Evolutionary conservation across 2,113 vertebrate species (phyloP), one percentile per base, ranked within the genome.

Genomic region (Corydoras maculifer): DNA sequence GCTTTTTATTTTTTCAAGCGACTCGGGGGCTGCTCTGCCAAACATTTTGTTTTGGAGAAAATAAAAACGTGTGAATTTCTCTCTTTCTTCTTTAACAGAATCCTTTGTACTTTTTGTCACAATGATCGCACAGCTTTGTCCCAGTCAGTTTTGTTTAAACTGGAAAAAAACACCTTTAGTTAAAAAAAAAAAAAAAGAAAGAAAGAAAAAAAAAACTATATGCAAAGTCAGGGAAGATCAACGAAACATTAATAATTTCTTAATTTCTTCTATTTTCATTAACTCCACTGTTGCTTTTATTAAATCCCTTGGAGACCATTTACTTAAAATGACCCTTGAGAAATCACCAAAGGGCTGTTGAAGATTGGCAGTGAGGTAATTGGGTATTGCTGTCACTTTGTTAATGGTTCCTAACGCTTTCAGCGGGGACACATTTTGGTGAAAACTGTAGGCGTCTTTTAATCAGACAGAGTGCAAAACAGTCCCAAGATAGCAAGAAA

Each of bases 311-410:
- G 5, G 35, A 18, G 25, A 58, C 62, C 65, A 70, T 61, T 62
- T 43, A 55, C 29, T 66, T 29, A 59, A 73, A 13, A n/a, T 15
- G 9, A 29, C 48, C 66, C 57, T 65, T 53, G 30, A 43, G 50
- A 73, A 66, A 69, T 57, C 62, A 58, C 25, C 31, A 15, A 57
- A 77, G 15, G 29, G 65, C 58, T 73, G 9, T 49, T 65, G 54
- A 53, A 48, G 50, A 57, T 65, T 49, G 62, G 9, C n/a, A n/a
- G 32, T 48, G 48, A 62, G 69, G 55, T 65, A 59, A 65, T 61
- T 73, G 70, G 60, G 65, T 35, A 63, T 51, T 59, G 64, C 25
- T 57, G 31, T 63, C 31, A 50, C 68, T 76, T 67, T 13, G 67
- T 29, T 18, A 58, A 48, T 59, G 65, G 69, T 62, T 63, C 31